Evolutionary conservation across 2,888 invertebrate genomes (phyloP).

Genomic region (Nomada goodeniana): DNA sequence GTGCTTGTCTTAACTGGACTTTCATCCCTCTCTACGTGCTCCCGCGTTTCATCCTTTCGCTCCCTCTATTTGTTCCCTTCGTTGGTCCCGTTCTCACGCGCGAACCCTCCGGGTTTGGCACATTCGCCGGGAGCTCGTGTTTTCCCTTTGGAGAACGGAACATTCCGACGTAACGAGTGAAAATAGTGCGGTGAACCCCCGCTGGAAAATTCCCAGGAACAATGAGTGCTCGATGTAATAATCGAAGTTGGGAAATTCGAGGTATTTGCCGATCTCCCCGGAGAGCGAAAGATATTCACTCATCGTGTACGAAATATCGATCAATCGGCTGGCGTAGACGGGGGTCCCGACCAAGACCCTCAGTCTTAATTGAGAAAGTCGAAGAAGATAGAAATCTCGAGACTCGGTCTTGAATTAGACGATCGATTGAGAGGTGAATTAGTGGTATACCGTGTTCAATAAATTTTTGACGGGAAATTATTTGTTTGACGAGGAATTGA

Average conservation of each 20-base stretch:
- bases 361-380: conserved; percentile 14
- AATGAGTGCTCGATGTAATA: conserved; percentile 62
- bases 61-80: neutral
- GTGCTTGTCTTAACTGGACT: conserved; percentile 31
- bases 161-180: conserved; percentile 52
- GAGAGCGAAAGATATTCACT: conserved; percentile 41
- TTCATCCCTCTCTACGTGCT: neutral
- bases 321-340: neutral
- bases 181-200: conserved; percentile 52
- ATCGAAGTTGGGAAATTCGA: conserved; percentile 61
- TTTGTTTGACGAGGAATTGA: too few species aligned
- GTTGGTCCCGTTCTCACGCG: neutral
- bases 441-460: too few species aligned
- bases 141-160: conserved; percentile 31
- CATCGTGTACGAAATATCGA: conserved; percentile 43
- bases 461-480: too few species aligned
- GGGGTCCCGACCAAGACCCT: neutral
- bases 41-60: neutral
- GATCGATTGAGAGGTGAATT: neutral
- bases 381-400: neutral
- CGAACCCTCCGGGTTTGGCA: neutral
- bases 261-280: conserved; percentile 28
- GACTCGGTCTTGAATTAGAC: neutral
- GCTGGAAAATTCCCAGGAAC: conserved; percentile 56
- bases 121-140: conserved; percentile 7